phyloP scores from a whole-genome alignment of 2,888 invertebrate genomes.

The Tridacna gigas region DNA sequence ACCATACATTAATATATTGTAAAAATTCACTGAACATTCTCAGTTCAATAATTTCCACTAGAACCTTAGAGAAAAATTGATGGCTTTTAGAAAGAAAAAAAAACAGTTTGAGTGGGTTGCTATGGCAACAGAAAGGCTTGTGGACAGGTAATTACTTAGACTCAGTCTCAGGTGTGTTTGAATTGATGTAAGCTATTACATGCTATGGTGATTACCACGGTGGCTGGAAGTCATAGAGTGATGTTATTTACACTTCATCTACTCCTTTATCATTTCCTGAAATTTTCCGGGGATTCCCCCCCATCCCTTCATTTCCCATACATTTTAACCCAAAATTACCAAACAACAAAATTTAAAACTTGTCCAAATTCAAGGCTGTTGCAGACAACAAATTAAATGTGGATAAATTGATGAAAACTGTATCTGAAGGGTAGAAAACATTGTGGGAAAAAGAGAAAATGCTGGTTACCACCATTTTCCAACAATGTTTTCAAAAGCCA shows the following conservation, averaged over 20 bases:
- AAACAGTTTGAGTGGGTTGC: constrained; percentile 52
- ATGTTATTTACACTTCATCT: constrained; percentile 17
- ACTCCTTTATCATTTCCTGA: not conserved
- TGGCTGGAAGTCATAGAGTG: not conserved
- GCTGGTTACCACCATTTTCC: too few species aligned
- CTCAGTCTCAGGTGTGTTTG: constrained; percentile 52
- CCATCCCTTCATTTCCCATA: too few species aligned
- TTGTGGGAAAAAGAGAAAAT: too few species aligned
- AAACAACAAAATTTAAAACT: too few species aligned
- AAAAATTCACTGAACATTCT: constrained; percentile 25
- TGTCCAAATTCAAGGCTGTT: too few species aligned
- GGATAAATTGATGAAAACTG: too few species aligned
- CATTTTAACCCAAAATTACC: too few species aligned
- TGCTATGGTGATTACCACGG: constrained; percentile 24
- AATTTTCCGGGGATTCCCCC: too few species aligned
- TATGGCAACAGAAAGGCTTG: constrained; percentile 61
- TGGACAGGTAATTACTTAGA: constrained; percentile 62
- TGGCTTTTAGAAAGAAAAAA: constrained; percentile 18
- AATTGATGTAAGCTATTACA: constrained; percentile 32
- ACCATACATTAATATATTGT: constrained; percentile 20
- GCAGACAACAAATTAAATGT: too few species aligned
- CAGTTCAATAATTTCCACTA: constrained; percentile 42
- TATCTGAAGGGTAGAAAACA: too few species aligned
- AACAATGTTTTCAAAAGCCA: too few species aligned
- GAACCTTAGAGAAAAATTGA: constrained; percentile 24